A percentile compares a stretch with the other conserved stretches of the same genome.
phyloP scores from a whole-genome alignment of 2,113 vertebrate genomes.

The Petromus typicus region DNA sequence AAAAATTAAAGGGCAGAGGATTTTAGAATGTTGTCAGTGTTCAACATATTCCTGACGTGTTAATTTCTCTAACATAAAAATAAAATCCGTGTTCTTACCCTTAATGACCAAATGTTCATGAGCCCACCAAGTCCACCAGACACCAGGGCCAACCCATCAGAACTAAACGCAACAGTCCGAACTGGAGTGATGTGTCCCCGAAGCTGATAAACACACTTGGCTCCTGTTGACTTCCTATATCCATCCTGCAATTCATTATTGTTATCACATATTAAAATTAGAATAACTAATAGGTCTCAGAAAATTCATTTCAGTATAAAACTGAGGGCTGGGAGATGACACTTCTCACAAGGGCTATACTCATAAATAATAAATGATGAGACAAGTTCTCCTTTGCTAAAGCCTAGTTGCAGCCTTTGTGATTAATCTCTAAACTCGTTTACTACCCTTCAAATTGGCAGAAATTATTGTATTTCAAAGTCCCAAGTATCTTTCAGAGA shows the following conservation, averaged over 20 bases:
- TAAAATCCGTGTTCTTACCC: slow-evolving; percentile 87
- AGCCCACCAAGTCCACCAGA: slow-evolving; percentile 97
- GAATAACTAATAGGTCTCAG: slow-evolving; percentile 19
- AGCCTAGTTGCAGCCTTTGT: background rate
- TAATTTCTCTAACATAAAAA: slow-evolving; percentile 43
- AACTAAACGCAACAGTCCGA: slow-evolving; percentile 94
- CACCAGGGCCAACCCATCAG: slow-evolving; percentile 94
- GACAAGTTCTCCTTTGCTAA: slow-evolving; percentile 13
- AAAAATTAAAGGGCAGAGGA: background rate
- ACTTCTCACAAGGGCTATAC: background rate
- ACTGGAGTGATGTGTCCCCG: slow-evolving; percentile 97
- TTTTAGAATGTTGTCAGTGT: slow-evolving; percentile 39
- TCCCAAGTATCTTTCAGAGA: slow-evolving; percentile 29
- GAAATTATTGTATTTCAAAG: slow-evolving; percentile 45
- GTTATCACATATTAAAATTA: slow-evolving; percentile 41
- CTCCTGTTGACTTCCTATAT: slow-evolving; percentile 85
- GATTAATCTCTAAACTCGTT: background rate
- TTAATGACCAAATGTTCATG: slow-evolving; percentile 98
- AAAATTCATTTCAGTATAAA: slow-evolving; percentile 54
- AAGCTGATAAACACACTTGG: slow-evolving; percentile 92
- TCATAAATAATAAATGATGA: slow-evolving; percentile 48
- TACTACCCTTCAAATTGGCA: slow-evolving; percentile 31
- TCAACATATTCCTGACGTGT: slow-evolving; percentile 23
- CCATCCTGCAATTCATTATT: slow-evolving; percentile 86
- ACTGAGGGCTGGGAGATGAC: background rate